phyloP scores from a whole-genome alignment of 2,113 vertebrate genomes.

The Bos javanicus region DNA sequence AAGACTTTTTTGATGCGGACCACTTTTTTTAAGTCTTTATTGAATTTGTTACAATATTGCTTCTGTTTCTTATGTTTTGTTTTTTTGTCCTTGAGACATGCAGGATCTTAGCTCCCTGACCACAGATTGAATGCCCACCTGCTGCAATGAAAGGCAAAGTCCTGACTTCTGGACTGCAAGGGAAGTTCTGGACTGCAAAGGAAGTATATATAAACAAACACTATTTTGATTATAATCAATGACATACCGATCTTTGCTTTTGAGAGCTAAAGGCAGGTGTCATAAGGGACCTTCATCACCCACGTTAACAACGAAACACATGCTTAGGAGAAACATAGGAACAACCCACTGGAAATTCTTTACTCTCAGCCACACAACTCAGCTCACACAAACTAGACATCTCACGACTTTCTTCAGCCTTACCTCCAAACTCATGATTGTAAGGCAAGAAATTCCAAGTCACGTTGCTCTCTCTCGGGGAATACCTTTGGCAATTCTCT shows the following conservation, averaged over 20 bases:
- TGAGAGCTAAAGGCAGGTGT: neutral
- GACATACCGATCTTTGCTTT: neutral
- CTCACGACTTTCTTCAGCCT: neutral
- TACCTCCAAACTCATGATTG: neutral
- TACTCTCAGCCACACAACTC: neutral
- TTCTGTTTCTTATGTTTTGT: neutral
- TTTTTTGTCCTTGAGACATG: neutral
- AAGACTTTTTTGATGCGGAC: neutral
- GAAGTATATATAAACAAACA: neutral
- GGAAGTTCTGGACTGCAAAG: no score
- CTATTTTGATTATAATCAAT: neutral
- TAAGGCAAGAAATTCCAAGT: neutral
- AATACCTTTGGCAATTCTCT: neutral
- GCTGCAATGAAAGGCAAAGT: neutral
- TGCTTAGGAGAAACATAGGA: neutral
- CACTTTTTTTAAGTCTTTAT: neutral
- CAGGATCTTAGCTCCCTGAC: neutral
- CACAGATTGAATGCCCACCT: neutral
- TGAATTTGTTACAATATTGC: neutral
- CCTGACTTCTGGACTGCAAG: neutral
- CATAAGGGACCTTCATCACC: neutral
- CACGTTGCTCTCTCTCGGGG: rapidly evolving
- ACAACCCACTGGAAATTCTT: no score
- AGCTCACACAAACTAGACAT: neutral
- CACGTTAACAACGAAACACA: neutral